Percentiles rank a stretch among this genome's conserved stretches.
Evolutionary conservation across 2,113 vertebrate species (phyloP).

Genomic region (Uria lomvia): DNA sequence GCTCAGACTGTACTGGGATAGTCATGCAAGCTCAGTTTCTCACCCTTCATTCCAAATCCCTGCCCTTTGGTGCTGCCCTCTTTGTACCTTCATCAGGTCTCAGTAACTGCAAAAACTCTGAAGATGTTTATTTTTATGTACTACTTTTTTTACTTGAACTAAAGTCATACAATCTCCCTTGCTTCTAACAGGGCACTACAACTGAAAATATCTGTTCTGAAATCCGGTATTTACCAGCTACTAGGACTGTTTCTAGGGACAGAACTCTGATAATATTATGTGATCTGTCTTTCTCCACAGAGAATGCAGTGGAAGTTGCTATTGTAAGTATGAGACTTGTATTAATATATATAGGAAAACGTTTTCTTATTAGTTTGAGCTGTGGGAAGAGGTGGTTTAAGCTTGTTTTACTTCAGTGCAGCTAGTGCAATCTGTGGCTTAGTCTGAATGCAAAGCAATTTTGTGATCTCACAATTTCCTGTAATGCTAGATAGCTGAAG

Average conservation of each 20-base stretch:
- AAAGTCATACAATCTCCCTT: background rate
- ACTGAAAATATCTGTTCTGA: slow-evolving; percentile 91
- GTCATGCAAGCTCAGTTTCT: background rate
- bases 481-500: background rate
- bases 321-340: slow-evolving; percentile 76
- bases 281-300: slow-evolving; percentile 80
- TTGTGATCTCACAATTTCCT: background rate
- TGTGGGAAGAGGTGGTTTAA: background rate
- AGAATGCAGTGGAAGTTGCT: slow-evolving; percentile 88
- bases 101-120: background rate
- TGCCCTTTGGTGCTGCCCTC: background rate
- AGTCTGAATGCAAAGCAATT: background rate
- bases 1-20: background rate
- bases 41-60: background rate
- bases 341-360: background rate
- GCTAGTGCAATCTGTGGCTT: background rate
- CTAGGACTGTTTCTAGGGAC: slow-evolving; percentile 82
- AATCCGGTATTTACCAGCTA: slow-evolving; percentile 85
- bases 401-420: background rate
- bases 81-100: background rate
- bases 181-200: slow-evolving; percentile 84
- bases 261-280: slow-evolving; percentile 86
- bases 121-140: background rate
- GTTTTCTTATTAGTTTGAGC: background rate
- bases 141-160: background rate